phyloP scores from a whole-genome alignment of 1,140 invertebrate genomes.

The Elymnias hypermnestra region DNA sequence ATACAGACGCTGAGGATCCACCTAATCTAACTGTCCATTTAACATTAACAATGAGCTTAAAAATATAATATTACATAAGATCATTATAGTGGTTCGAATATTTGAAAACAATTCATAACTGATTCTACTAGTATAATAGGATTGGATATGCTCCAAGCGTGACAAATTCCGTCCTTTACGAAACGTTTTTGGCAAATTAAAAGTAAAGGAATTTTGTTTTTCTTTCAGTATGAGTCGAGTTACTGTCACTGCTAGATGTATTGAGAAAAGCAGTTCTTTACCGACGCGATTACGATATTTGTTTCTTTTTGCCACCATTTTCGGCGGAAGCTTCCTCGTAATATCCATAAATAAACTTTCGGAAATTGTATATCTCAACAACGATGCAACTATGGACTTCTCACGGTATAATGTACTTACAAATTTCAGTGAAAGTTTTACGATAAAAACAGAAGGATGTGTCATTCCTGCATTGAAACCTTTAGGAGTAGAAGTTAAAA shows the following conservation, averaged over 20 bases:
- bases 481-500: constrained; percentile 73
- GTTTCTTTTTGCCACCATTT: constrained; percentile 20
- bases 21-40: too few species aligned
- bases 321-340: constrained; percentile 19
- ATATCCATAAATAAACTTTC: constrained; percentile 21
- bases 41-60: too few species aligned
- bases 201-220: constrained; percentile 8
- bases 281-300: constrained; percentile 18
- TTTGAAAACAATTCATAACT: too few species aligned
- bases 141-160: too few species aligned
- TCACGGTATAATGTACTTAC: constrained; percentile 1
- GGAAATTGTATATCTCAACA: constrained; percentile 10
- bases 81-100: too few species aligned
- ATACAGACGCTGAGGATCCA: too few species aligned
- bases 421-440: constrained; percentile 38
- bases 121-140: too few species aligned
- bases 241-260: neutral
- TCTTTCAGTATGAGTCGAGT: constrained; percentile 20
- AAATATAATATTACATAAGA: too few species aligned
- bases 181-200: too few species aligned
- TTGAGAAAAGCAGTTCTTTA: constrained; percentile 1
- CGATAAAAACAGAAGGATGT: constrained; percentile 84
- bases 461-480: constrained; percentile 85
- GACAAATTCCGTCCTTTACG: too few species aligned
- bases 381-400: constrained; percentile 5